Evolutionary conservation across 30 jellyfish, hydroid and myxozoan genomes (phyloP), one percentile per base, ranked within the genome.

Genomic region (Nemopilema nomurai): DNA sequence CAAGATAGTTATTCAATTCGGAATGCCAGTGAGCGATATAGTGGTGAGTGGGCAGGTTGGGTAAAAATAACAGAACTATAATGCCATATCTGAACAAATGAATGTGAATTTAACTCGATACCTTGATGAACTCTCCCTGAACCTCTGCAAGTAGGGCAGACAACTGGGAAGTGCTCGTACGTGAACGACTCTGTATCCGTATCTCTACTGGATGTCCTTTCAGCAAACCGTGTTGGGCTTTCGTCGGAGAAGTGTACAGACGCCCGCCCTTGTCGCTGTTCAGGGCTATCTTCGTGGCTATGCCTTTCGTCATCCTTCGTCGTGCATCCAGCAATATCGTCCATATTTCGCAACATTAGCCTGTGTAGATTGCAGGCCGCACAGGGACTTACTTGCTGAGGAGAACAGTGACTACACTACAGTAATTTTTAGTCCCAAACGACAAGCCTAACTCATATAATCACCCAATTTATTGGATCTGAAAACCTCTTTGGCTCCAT

Each of bases 91-190:
- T 41, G 9, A 41, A 41, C 57, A 41, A n/a, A n/a, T n/a, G n/a
- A n/a, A n/a, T n/a, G n/a, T n/a, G n/a, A n/a, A n/a, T n/a, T n/a
- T n/a, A n/a, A n/a, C n/a, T 16, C 24, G 70, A 28, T 76, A 92
- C 98, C 98, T 87, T 87, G 91, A 20, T 50, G 71, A 8, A 87
- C 87, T 29, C 71, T 69, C 28, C 96, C 96, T 16, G 79, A 50
- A 8, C 98, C 98, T 78, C 91, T 82, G 74, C 98, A 92, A 27
- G 98, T 92, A 8, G 98, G 98, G 62, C 98, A 92, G n/a, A 92
- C 98, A 52, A 92, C 94, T 18, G 98, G 98, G 62, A 92, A 92
- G 68, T 92, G 98, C 32, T 92, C 98, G 51, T 92, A 92, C n/a
- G 93, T 90, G 49, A 74, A 90, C 16, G 87, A 74, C 49, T 64